phyloP scores from a whole-genome alignment of 2,888 invertebrate genomes.

The Drosophila antonietae region DNA sequence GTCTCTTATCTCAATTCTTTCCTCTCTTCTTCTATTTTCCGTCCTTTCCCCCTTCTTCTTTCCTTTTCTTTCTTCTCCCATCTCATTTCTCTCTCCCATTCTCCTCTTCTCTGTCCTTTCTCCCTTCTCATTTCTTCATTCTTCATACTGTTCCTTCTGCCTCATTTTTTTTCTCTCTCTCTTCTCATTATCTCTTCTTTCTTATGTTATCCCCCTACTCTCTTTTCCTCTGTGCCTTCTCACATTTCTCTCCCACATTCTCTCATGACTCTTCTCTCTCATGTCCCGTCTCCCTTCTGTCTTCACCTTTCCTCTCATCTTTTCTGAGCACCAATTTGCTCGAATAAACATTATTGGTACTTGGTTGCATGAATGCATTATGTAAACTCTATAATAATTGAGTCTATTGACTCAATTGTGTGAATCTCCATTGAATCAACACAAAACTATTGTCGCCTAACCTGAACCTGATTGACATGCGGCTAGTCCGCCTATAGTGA shows the following conservation, averaged over 20 bases:
- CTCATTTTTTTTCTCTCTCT: background rate
- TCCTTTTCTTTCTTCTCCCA: background rate
- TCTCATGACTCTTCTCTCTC: no score
- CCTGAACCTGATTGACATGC: background rate
- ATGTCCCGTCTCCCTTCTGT: background rate
- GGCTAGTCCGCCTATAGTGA: background rate
- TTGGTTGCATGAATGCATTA: background rate
- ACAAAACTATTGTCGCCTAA: background rate
- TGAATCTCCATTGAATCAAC: background rate
- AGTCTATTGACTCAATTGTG: background rate
- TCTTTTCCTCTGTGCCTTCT: background rate
- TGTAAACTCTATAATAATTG: background rate
- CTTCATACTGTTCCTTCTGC: background rate
- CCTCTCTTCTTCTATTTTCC: background rate
- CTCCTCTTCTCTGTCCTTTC: no score
- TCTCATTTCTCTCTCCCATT: background rate
- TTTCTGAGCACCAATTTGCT: background rate
- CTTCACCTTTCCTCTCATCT: background rate
- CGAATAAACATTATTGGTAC: background rate
- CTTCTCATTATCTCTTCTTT: background rate
- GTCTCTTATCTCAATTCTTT: no score
- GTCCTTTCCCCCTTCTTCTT: no score
- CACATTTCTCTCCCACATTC: no score
- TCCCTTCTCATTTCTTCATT: no score
- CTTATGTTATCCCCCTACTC: background rate